Base-by-base conservation (phyloP, 2,797 vertebrate species). In the Falco naumanni region DNA sequence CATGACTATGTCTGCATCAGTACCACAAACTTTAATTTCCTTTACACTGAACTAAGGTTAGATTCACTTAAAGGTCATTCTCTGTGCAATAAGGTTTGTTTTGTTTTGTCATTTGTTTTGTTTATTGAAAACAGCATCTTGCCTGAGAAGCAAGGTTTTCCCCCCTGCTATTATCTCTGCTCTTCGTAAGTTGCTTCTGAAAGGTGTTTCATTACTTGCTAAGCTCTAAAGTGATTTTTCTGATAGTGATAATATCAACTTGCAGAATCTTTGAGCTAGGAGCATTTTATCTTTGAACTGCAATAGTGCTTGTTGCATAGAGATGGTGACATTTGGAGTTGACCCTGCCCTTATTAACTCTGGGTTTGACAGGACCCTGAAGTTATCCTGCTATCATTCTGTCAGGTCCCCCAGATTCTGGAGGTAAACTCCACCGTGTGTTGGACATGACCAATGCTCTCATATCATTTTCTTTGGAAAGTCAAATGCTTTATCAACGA, bases 191-290 rank as follows among this genome's bases (percentile, higher is more conserved):
- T 86, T 66, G 85, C 70, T 88, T 95, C 94, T 96, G 94, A 94
- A 93, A 94, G 93, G 93, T 96, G 95, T 96, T 96, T 95, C 96
- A 91, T 95, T 96, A 93, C 94, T 88, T 48, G 50, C 94, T 86
- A 82, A 95, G 87, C 80, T 95, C 87, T 79, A 25, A 95, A 95
- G 93, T 90, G 95, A 93, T 90, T 96, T 93, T 95, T 94, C 85
- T 95, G 94, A 83, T 95, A 53, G 85, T 13, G 89, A 84, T 92
- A 89, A 77, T 85, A 96, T 79, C 85, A 95, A 59, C 80, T 94
- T 69, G 63, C 70, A 88, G 66, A 91, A 59, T 92, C 93, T 84
- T 90, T 63, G 87, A 94, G 91, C 83, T 87, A 91, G 34, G 50
- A 87, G n/a, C 2, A 0, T 88, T 94, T 95, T 78, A 64, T 88